phyloP scores from a whole-genome alignment of 2,113 vertebrate genomes.

The Phaethon lepturus region DNA sequence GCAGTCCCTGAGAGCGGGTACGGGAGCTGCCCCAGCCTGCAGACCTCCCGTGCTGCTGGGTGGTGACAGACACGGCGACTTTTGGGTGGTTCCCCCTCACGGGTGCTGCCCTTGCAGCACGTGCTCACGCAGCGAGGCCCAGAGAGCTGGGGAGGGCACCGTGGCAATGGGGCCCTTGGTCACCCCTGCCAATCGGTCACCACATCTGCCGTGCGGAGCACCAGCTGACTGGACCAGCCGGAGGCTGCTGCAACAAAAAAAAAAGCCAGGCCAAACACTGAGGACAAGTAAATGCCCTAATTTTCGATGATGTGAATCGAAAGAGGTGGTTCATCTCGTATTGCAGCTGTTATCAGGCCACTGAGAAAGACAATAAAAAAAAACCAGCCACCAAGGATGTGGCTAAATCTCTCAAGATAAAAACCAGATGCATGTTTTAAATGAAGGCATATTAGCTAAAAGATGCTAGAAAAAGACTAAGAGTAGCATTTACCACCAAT shows the following conservation, averaged over 20 bases:
- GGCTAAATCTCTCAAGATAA: not conserved
- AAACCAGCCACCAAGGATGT: not conserved
- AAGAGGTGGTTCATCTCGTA: not conserved
- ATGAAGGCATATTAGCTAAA: not conserved
- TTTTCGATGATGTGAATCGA: not conserved
- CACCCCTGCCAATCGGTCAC: fast-evolving
- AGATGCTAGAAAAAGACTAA: not conserved
- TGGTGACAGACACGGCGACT: fast-evolving
- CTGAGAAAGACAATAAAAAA: not conserved
- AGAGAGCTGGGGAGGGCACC: not conserved
- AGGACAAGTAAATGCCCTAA: not conserved
- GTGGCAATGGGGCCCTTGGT: fast-evolving
- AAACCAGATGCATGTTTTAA: not conserved
- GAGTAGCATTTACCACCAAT: not conserved
- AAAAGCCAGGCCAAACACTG: not conserved
- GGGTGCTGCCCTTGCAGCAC: not conserved
- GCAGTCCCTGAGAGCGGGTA: fast-evolving
- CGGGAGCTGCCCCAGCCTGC: not conserved
- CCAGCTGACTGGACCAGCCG: not conserved
- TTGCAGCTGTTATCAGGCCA: not conserved
- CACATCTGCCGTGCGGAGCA: not conserved
- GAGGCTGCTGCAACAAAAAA: not conserved
- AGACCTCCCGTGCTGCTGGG: not conserved
- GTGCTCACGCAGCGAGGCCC: not conserved
- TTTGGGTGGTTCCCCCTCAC: not conserved